Evolutionary conservation across 2,113 vertebrate genomes (phyloP).

Genomic region (Lasiurus cinereus): DNA sequence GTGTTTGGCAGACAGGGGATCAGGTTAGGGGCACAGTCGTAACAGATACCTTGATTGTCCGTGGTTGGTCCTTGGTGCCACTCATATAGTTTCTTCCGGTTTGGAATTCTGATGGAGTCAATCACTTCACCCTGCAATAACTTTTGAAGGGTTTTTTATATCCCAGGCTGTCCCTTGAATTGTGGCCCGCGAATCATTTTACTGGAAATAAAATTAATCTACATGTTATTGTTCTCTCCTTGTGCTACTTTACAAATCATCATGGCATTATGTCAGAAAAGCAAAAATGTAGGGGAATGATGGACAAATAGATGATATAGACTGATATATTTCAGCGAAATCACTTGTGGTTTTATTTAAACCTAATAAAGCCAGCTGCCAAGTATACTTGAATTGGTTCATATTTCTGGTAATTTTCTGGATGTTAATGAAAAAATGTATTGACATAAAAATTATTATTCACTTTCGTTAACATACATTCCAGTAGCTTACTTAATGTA

Average conservation of each 20-base stretch:
- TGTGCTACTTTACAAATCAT: slow-evolving; percentile 23
- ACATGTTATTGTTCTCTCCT: slow-evolving; percentile 7
- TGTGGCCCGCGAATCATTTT: slow-evolving; percentile 39
- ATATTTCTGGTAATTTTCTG: slow-evolving; percentile 21
- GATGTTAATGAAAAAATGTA: slow-evolving; percentile 35
- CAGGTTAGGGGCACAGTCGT: neutral
- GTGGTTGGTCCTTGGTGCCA: neutral
- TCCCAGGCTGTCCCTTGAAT: slow-evolving; percentile 3
- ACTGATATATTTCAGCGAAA: neutral
- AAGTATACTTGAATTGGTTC: neutral
- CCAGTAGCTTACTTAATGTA: slow-evolving; percentile 42
- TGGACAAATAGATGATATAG: neutral
- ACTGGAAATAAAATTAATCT: slow-evolving; percentile 61
- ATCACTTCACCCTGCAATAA: neutral
- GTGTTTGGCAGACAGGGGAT: neutral
- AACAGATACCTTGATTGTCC: neutral
- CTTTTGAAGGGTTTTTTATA: slow-evolving; percentile 25
- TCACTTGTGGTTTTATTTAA: slow-evolving; percentile 62
- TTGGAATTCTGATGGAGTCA: neutral
- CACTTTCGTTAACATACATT: slow-evolving; percentile 53
- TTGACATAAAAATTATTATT: slow-evolving; percentile 32
- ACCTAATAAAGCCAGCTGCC: slow-evolving; percentile 32
- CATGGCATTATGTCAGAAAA: slow-evolving; percentile 59
- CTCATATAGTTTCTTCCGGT: neutral
- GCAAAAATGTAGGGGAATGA: neutral